Evolutionary conservation across 2,888 invertebrate genomes (phyloP).

Genomic region (Germaria angustata): DNA sequence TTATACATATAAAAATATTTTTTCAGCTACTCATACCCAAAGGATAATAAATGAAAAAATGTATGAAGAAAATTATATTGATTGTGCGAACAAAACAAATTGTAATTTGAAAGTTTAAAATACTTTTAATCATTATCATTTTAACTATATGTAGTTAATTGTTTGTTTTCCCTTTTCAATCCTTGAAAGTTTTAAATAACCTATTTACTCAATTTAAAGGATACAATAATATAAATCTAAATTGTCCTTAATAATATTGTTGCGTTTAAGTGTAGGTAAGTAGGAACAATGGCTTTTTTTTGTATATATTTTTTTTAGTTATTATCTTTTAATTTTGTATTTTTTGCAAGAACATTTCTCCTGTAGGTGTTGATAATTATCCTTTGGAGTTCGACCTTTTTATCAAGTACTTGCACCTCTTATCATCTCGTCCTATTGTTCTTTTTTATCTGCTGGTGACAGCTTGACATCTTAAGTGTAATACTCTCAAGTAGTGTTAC

Average conservation of each 20-base stretch:
- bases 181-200: constrained; percentile 6
- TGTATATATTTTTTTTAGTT: background rate
- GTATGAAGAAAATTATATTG: background rate
- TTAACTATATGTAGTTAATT: constrained; percentile 7
- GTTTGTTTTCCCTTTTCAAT: constrained; percentile 8
- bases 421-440: background rate
- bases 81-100: background rate
- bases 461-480: background rate
- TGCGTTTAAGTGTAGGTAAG: constrained; percentile 28
- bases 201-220: background rate
- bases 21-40: background rate
- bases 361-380: background rate
- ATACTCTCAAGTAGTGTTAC: background rate
- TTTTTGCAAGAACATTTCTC: background rate
- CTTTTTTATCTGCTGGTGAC: background rate
- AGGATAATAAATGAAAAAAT: background rate
- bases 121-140: background rate
- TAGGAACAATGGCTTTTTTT: background rate
- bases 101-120: no score
- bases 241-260: constrained; percentile 17
- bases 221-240: background rate
- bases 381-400: constrained; percentile 1
- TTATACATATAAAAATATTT: background rate
- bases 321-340: background rate
- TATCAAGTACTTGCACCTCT: constrained; percentile 1